Evolutionary conservation across 2,888 invertebrate species (phyloP), one percentile per base, ranked within the genome.

Genomic region (Hoplodrina blanda): DNA sequence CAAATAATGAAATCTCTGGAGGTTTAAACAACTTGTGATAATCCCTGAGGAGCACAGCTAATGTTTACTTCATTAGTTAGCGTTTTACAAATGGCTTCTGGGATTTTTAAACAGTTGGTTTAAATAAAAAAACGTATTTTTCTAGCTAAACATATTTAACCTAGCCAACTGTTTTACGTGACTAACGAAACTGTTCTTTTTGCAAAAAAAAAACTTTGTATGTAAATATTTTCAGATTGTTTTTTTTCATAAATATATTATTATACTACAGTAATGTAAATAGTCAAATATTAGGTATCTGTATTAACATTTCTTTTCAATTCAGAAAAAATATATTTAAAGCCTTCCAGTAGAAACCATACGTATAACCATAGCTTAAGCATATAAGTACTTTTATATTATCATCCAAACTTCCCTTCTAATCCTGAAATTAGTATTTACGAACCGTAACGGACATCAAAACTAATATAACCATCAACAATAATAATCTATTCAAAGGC

Each of bases 401-500:
- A 50, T 46, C 19, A 19, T 41, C 5, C 10, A 46, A 56, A 52
- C 25, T 46, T 65, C 49, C 57, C 49, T 46, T 65, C 19, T 80
- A 80, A 77, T 78, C 81, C 77, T 62, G 11, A 82, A 76, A 80
- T 79, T 81, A 64, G 79, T 82, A 77, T 81, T 81, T 72, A 78
- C 52, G 55, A 57, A 62, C 72, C 74, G 71, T 80, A 76, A 73
- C 68, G 56, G 52, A 68, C 57, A 82, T 76, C 69, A 81, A 82
- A 75, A 76, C 64, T 61, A 54, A 69, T 68, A 60, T 62, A 84
- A 76, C 70, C 73, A 37, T 19, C 55, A 63, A 63, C 77, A 77
- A 83, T 85, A 84, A 88, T 91, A 92, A 92, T 91, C 91, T 88
- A 88, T 93, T 93, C 90, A 92, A 71, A 78, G 53, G 57, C 81